Evolutionary conservation across 2,888 invertebrate genomes (phyloP), one percentile per base, ranked within the genome.

Genomic region (Nephrotoma flavescens): DNA sequence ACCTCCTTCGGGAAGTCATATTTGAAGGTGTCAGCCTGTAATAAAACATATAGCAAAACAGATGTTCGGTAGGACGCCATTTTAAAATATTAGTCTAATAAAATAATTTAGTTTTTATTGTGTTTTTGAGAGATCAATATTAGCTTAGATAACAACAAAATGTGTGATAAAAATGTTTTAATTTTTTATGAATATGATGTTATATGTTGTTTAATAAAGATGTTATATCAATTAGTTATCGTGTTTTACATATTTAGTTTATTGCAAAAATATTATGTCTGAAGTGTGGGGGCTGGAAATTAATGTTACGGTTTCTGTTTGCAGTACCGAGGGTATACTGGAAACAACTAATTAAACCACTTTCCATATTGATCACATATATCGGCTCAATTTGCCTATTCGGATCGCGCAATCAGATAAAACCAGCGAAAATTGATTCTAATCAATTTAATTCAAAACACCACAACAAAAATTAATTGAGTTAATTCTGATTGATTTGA

Each of bases 1-100:
- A 96, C 93, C 5, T 92, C 93, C 87, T 94, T 94, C 3, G 94
- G 95, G 88, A 95, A 95, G 89, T 90, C n/a, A 86, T 83, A 86
- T 47, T 57, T 52, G 19, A 12, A 86, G 19, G 31, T 83, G 57
- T 87, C 86, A 57, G 86, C 42, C 86, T 87, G 87, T 52, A 85
- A 12, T 42, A 41, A 86, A 86, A n/a, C n/a, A n/a, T 47, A 31
- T 42, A 42, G n/a, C 12, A 41, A 12, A 86, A 85, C 42, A 85
- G 15, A 85, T 44, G 42, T 45, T 31, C 71, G 11, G 31, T 31
- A 9, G 9, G 6, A 9, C 31, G 71, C 71, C 71, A 71, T 71
- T 71, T 71, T 57, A 57, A 57, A 31, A 31, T 31, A 31, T 31
- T 31, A 57, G 71, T 31, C 9, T 31, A 71, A 71, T 71, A 71